These are phyloP conservation scores for Hestina assimilis DNA, from an alignment of 1,140 invertebrate genomes.

Conservation along the genomic window DNA sequence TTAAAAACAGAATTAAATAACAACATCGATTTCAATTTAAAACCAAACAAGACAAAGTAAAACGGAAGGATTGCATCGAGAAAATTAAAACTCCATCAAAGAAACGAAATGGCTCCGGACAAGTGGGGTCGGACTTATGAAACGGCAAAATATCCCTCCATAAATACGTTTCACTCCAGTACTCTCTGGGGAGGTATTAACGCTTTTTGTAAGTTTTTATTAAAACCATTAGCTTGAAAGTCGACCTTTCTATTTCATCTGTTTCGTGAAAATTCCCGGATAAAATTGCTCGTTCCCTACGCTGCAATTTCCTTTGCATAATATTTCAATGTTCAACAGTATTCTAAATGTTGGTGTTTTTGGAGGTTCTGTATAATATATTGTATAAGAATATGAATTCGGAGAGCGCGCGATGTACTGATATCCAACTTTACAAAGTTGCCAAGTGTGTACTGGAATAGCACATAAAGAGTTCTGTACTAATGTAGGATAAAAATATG, in stretches of 20 bases:
- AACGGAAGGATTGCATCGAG: neutral
- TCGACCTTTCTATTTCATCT: neutral
- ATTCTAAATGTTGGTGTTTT: no score
- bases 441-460: no score
- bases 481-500: no score
- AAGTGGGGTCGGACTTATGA: conserved; percentile 7
- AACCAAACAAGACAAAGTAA: neutral
- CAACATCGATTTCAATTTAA: no score
- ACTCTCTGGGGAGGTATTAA: conserved; percentile 25
- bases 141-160: conserved; percentile 29
- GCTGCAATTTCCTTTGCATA: neutral
- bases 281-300: neutral
- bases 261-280: neutral
- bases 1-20: no score
- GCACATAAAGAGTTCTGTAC: no score
- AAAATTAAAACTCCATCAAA: conserved; percentile 22
- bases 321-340: neutral
- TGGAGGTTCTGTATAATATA: no score
- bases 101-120: conserved; percentile 3
- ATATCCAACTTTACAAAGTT: no score
- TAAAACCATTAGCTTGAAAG: conserved; percentile 24
- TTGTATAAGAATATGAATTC: no score
- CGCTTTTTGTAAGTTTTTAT: conserved; percentile 33
- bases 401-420: no score
- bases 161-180: conserved; percentile 25